These are phyloP conservation scores for Falco punctatus DNA, from an alignment of 2,113 vertebrate species.

Conservation along the genomic window DNA sequence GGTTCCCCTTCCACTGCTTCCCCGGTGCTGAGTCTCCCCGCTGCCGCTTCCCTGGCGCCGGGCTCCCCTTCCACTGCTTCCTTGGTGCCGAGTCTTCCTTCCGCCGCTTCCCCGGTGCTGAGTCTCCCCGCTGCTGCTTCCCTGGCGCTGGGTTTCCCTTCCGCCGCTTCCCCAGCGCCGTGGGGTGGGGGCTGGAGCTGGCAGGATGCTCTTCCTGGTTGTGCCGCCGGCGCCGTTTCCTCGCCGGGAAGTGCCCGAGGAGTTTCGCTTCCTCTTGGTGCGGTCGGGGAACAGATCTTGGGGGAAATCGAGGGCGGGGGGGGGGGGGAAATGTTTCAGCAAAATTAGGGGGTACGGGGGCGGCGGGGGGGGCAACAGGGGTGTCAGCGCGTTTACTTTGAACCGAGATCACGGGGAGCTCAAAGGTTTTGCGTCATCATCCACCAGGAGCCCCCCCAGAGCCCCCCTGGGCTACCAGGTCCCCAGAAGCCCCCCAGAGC, in stretches of 20 bases:
- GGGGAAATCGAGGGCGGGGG: not conserved
- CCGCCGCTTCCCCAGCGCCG: not conserved
- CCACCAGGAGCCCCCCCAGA: too few species aligned
- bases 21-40: not conserved
- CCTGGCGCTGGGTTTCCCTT: accelerated
- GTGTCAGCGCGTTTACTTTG: not conserved
- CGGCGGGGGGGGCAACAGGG: accelerated
- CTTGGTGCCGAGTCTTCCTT: not conserved
- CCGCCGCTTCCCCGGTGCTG: not conserved
- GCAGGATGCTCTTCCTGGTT: not conserved
- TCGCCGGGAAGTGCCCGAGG: not conserved
- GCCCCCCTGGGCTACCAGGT: too few species aligned
- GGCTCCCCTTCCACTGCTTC: not conserved
- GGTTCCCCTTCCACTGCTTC: not conserved
- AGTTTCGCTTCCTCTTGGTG: conserved; percentile 54
- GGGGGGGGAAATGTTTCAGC: too few species aligned
- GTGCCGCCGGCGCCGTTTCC: conserved; percentile 65
- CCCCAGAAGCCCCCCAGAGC: too few species aligned
- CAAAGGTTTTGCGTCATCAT: not conserved
- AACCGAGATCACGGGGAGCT: not conserved
- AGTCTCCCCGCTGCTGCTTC: too few species aligned
- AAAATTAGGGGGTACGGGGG: too few species aligned
- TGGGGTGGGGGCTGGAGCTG: not conserved
- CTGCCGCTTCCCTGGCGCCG: not conserved
- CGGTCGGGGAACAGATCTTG: conserved; percentile 77